Conservation (phyloP, 1,140 invertebrate species). For the Harpegnathos saltator region DNA sequence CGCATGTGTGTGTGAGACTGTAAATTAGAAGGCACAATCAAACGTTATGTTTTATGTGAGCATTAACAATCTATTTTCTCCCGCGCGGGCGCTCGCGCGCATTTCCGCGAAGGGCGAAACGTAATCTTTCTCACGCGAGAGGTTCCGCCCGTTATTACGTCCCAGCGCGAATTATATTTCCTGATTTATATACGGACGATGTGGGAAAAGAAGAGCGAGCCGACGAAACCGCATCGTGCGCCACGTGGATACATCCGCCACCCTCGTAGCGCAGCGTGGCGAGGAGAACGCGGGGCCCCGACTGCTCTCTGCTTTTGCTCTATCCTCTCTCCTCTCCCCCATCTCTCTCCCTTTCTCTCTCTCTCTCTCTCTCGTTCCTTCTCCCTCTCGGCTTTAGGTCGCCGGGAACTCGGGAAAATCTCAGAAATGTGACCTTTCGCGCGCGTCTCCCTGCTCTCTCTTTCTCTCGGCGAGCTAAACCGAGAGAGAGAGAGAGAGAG, state of each 20-base stretch:
- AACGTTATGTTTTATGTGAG: no score
- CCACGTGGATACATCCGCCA: background rate
- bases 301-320: background rate
- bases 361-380: background rate
- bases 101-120: background rate
- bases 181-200: conserved; percentile 4
- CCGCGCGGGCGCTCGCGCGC: no score
- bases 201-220: background rate
- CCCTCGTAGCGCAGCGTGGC: background rate
- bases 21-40: no score
- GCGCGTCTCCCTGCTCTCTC: conserved; percentile 57
- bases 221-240: background rate
- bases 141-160: background rate
- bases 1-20: no score
- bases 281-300: background rate
- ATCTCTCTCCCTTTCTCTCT: no score
- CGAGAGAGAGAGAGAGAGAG: no score
- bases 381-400: conserved; percentile 46
- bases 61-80: no score
- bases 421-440: conserved; percentile 79
- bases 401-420: conserved; percentile 70
- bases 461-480: conserved; percentile 51
- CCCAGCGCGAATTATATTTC: conserved; percentile 1
- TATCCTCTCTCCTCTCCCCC: no score
- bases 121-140: background rate